Percentiles rank a stretch among this genome's conserved stretches.
Conservation (phyloP, 2,113 vertebrate genomes). For the Corythornis vintsioides region DNA sequence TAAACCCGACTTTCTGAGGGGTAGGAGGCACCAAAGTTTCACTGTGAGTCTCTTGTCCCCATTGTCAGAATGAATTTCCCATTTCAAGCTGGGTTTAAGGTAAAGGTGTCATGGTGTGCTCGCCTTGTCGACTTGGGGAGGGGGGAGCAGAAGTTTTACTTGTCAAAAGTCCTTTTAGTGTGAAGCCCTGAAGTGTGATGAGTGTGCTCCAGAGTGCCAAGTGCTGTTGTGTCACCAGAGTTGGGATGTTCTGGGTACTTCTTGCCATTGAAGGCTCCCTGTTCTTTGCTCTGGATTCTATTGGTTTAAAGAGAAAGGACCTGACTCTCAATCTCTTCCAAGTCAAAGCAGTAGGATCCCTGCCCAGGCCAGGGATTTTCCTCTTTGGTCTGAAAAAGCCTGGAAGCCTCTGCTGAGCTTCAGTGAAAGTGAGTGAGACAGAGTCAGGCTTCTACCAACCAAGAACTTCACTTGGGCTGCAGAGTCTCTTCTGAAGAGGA, state of each 20-base stretch:
- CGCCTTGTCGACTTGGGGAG: neutral
- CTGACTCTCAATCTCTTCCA: neutral
- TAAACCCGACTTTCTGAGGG: neutral
- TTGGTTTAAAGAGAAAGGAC: neutral
- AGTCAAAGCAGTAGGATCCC: neutral
- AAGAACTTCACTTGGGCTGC: neutral
- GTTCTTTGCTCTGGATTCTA: neutral
- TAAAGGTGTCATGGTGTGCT: neutral
- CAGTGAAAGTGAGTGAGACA: neutral
- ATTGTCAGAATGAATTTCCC: slow-evolving; percentile 20
- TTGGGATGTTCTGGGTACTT: neutral
- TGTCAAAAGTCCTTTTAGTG: neutral
- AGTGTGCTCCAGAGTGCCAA: neutral
- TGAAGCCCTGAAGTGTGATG: neutral
- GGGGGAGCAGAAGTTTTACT: neutral
- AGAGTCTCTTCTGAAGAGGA: neutral
- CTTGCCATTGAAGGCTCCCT: neutral
- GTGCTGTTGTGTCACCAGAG: neutral
- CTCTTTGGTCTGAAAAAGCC: neutral
- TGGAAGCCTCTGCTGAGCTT: neutral
- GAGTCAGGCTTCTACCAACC: neutral
- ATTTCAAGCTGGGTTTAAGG: neutral
- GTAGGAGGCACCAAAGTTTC: neutral
- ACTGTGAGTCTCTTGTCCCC: neutral
- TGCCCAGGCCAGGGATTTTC: neutral